phyloP scores from a whole-genome alignment of 1,140 invertebrate genomes.

The Cylas formicarius region DNA sequence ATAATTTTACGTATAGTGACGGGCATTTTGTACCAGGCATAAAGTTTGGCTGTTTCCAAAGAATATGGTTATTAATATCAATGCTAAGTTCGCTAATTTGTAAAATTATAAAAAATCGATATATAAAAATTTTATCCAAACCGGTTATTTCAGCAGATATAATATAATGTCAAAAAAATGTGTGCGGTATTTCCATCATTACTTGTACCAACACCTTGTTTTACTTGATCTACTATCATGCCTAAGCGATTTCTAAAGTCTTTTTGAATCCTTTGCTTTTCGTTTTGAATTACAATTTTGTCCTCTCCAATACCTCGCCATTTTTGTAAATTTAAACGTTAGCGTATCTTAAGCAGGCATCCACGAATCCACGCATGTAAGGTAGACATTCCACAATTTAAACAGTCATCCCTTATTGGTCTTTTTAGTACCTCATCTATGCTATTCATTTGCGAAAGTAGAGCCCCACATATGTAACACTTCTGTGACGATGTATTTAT shows the following conservation, averaged over 20 bases:
- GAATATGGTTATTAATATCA: no score
- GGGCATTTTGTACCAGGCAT: no score
- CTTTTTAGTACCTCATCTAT: conserved; percentile 6
- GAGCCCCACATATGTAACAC: conserved; percentile 7
- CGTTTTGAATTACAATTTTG: conserved; percentile 5
- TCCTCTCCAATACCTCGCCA: conserved; percentile 6
- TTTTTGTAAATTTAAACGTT: conserved; percentile 4
- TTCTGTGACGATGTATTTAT: conserved; percentile 8
- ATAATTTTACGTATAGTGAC: no score
- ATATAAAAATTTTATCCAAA: no score
- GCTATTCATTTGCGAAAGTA: conserved; percentile 8
- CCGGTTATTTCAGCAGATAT: conserved; percentile 5
- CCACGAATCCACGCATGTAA: conserved; percentile 5
- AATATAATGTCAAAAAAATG: conserved; percentile 1
- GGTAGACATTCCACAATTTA: no score
- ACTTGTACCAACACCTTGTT: conserved; percentile 2
- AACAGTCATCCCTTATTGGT: conserved; percentile 2
- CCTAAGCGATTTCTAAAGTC: conserved; percentile 3
- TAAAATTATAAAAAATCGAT: no score
- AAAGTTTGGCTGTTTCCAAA: no score
- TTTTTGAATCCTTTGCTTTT: conserved; percentile 6
- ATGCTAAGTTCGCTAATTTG: no score
- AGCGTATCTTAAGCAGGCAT: conserved; percentile 3
- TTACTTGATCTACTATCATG: not conserved
- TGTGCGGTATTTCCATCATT: conserved; percentile 5